These are phyloP conservation scores for Sebastes hopkinsi DNA, from an alignment of 2,797 vertebrate species.

Conservation along the genomic window DNA sequence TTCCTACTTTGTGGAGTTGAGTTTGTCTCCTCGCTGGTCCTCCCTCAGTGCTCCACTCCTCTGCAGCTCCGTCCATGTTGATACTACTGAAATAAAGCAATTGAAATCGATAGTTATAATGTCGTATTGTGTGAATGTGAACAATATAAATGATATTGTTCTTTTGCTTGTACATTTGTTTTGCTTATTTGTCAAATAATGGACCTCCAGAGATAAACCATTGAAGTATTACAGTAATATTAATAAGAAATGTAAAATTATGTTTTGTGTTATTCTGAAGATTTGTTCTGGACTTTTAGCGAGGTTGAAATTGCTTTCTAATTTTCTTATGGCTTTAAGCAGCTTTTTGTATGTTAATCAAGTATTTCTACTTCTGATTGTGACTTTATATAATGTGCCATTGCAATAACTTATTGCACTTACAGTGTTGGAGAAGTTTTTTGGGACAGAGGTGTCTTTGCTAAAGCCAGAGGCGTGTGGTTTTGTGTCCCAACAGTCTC, in stretches of 20 bases:
- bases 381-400: conserved; percentile 72
- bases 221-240: conserved; percentile 74
- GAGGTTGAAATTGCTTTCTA: conserved; percentile 66
- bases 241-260: conserved; percentile 64
- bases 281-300: conserved; percentile 61
- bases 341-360: conserved; percentile 79
- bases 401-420: conserved; percentile 90
- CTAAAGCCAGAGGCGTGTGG: conserved; percentile 16
- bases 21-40: conserved; percentile 24
- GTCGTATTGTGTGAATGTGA: conserved; percentile 76
- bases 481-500: conserved; percentile 38
- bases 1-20: conserved; percentile 23
- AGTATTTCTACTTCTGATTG: conserved; percentile 74
- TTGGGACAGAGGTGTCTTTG: conserved; percentile 44
- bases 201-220: conserved; percentile 72
- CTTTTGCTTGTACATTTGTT: conserved; percentile 76
- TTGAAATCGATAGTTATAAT: conserved; percentile 67
- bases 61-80: conserved; percentile 76
- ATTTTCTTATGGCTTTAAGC: conserved; percentile 72
- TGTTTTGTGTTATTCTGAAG: conserved; percentile 61
- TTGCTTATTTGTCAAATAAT: conserved; percentile 75
- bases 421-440: conserved; percentile 69
- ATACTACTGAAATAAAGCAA: conserved; percentile 85
- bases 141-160: conserved; percentile 66
- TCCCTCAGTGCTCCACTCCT: conserved; percentile 49